Base-by-base conservation (phyloP, 2,113 vertebrate species). In the Nesogale talazaci region DNA sequence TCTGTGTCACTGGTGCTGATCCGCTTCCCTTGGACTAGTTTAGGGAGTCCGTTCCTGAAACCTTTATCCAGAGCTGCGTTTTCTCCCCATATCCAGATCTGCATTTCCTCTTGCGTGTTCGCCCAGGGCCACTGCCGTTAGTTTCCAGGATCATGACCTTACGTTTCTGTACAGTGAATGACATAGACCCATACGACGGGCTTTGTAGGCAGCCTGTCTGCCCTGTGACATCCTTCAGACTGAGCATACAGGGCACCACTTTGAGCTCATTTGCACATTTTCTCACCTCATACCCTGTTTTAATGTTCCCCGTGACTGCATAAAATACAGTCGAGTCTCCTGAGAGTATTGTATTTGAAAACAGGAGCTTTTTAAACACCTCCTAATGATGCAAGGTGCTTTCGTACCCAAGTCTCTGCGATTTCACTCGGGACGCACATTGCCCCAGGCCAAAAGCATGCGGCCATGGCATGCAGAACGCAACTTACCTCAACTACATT, bases 41-140 rank as follows among this genome's bases (percentile, higher is more conserved):
- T n/a, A 42, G 63, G 23, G 14, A 7, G 22, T 2, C 56, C 56
- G 77, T 77, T 27, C n/a, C 3, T 75, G 70, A 72, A 96, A 72
- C 1, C 31, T 77, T 16, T 42, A 42, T 57, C 16, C 38, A n/a
- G n/a, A n/a, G n/a, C n/a, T n/a, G n/a, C 27, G 14, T 82, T 74
- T 63, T 52, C 80, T 31, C 40, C 56, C 25, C 38, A n/a, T 36
- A 81, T 17, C 17, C 63, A 75, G 42, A 90, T 29, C 46, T 79
- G 61, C 25, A 83, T 89, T 77, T 72, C 56, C n/a, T 94, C 72
- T 77, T 86, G 12, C 74, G 34, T 61, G n/a, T 89, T 89, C 67
- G n/a, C 81, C 52, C 77, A 36, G 70, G 31, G 59, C 27, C 79
- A 22, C 25, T 77, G 38, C 61, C 6, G 29, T 89, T 61, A 36